Conservation (phyloP, 2,113 vertebrate genomes). For the Hemiprocne comata region DNA sequence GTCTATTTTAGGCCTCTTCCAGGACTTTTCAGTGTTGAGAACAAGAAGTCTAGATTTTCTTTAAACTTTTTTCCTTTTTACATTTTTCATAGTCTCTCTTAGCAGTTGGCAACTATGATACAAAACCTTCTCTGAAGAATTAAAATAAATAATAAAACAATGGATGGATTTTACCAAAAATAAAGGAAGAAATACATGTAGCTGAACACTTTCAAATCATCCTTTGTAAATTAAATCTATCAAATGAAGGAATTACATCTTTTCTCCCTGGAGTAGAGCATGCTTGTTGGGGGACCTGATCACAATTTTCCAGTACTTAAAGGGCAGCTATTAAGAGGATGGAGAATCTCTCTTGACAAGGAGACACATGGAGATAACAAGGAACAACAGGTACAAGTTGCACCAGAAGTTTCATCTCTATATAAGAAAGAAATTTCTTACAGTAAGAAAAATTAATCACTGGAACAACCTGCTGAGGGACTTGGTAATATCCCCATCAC, state of each 20-base stretch:
- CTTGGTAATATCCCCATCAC: rapidly evolving
- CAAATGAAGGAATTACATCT: background rate
- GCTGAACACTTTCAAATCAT: background rate
- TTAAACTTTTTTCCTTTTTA: background rate
- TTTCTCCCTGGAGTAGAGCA: background rate
- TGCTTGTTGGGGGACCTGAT: background rate
- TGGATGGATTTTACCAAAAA: background rate
- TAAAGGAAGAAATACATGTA: background rate
- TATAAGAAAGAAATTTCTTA: background rate
- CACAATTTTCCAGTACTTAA: background rate
- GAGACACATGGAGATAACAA: background rate
- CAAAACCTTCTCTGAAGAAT: background rate
- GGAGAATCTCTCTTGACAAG: background rate
- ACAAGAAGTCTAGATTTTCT: background rate
- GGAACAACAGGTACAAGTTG: background rate
- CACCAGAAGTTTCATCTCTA: background rate
- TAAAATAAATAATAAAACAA: background rate
- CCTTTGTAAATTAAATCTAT: background rate
- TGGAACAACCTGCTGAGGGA: background rate
- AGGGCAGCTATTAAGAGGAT: background rate
- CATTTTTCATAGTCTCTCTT: background rate
- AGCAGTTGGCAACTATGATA: background rate
- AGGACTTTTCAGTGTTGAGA: background rate
- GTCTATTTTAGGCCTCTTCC: background rate
- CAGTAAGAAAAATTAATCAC: background rate